phyloP scores from a whole-genome alignment of 2,888 invertebrate genomes.

The Stenchaetothrips biformis region DNA sequence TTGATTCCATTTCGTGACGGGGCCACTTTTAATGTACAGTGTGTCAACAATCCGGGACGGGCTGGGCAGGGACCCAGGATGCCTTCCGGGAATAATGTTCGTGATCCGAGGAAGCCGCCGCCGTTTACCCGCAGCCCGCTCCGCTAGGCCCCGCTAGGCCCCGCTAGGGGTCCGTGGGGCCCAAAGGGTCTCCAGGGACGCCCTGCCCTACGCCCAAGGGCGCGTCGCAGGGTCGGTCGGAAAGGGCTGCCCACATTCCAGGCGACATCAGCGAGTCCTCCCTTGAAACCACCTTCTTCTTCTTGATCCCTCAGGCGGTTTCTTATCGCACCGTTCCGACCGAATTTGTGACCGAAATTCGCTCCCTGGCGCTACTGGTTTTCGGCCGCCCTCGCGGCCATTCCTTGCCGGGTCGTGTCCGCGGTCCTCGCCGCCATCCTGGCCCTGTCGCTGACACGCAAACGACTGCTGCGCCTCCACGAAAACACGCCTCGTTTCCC shows the following conservation, averaged over 20 bases:
- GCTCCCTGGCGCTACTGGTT: too few relatives aligned
- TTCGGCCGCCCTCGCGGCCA: too few relatives aligned
- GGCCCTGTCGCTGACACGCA: too few relatives aligned
- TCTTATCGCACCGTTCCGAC: too few relatives aligned
- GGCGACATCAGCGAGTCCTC: background rate
- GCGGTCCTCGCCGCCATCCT: too few relatives aligned
- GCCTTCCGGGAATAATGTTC: constrained; percentile 21
- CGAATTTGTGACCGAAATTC: too few relatives aligned
- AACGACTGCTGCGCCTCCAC: background rate
- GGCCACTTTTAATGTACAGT: background rate
- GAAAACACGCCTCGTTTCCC: constrained; percentile 13
- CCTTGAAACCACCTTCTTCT: too few relatives aligned
- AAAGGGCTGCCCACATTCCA: background rate
- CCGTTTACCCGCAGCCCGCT: background rate
- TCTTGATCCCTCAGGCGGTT: too few relatives aligned
- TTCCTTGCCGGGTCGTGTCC: too few relatives aligned
- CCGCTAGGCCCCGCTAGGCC: too few relatives aligned
- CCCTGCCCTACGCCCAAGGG: background rate
- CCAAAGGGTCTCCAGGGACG: background rate
- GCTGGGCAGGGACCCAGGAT: background rate
- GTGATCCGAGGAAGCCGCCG: background rate
- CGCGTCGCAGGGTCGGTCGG: background rate
- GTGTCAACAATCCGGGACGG: background rate
- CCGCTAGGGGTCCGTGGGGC: background rate
- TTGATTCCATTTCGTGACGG: background rate